These are phyloP conservation scores for Sceloporus tristichus DNA, from an alignment of 2,113 vertebrate genomes.

Conservation along the genomic window DNA sequence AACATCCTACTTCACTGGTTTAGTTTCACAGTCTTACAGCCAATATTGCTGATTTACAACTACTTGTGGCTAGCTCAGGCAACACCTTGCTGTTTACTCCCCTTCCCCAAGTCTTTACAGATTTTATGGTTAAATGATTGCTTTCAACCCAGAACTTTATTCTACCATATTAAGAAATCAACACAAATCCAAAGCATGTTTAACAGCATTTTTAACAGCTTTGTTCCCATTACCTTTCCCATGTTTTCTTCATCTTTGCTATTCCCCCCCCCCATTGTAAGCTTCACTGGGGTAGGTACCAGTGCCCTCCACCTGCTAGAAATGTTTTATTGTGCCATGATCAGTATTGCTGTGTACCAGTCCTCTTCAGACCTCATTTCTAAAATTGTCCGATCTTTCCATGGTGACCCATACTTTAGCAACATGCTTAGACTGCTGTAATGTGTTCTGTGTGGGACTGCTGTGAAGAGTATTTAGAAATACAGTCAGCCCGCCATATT, in stretches of 20 bases:
- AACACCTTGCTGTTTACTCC: not conserved
- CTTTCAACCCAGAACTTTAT: conserved; percentile 12
- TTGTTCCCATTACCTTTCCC: not conserved
- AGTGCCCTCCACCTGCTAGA: too few relatives aligned
- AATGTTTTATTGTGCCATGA: not conserved
- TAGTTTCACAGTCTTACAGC: not conserved
- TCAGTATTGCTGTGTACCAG: not conserved
- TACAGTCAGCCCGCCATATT: too few relatives aligned
- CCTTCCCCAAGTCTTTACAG: not conserved
- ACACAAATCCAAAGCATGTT: not conserved
- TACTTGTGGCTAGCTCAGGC: rapidly evolving
- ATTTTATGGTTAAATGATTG: conserved; percentile 34
- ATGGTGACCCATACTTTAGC: not conserved
- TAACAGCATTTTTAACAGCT: not conserved
- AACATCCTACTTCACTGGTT: not conserved
- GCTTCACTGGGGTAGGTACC: not conserved
- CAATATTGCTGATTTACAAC: not conserved
- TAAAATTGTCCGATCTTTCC: not conserved
- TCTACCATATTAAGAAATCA: not conserved
- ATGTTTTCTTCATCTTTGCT: not conserved
- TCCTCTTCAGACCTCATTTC: not conserved
- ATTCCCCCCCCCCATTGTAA: not conserved
- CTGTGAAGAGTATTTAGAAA: too few relatives aligned
- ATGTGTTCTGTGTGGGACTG: not conserved
- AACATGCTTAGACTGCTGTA: not conserved